A percentile compares a stretch with the other conserved stretches of the same genome.
phyloP scores from a whole-genome alignment of 2,797 vertebrate genomes.

The Chromis chromis region DNA sequence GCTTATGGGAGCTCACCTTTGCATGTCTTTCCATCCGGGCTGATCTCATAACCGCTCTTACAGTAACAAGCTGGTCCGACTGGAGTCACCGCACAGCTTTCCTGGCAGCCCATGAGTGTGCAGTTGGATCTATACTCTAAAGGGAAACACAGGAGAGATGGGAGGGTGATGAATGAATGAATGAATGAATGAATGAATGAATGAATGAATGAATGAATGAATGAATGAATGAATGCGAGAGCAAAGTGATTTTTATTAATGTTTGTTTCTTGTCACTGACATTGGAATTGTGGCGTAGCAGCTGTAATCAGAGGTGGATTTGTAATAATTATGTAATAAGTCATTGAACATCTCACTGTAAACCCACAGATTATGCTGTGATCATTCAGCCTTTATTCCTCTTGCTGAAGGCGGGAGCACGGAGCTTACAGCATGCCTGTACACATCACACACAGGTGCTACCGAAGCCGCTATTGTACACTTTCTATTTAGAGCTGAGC shows the following conservation, averaged over 20 bases:
- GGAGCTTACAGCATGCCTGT: slow-evolving; percentile 16
- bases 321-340: slow-evolving; percentile 39
- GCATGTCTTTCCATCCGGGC: slow-evolving; percentile 89
- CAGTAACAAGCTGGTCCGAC: slow-evolving; percentile 91
- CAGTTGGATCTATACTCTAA: slow-evolving; percentile 90
- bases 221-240: neutral
- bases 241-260: slow-evolving; percentile 15
- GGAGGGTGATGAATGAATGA: neutral
- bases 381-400: slow-evolving; percentile 36
- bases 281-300: neutral
- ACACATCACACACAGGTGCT: slow-evolving; percentile 41
- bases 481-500: slow-evolving; percentile 31
- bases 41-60: slow-evolving; percentile 91
- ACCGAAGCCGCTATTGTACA: slow-evolving; percentile 28
- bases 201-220: too few species aligned
- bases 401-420: slow-evolving; percentile 16
- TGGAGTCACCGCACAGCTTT: slow-evolving; percentile 90
- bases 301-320: slow-evolving; percentile 7
- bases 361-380: slow-evolving; percentile 35
- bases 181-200: too few species aligned
- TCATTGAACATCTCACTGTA: slow-evolving; percentile 11
- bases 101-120: slow-evolving; percentile 86
- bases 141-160: slow-evolving; percentile 17
- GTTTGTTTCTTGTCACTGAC: neutral
- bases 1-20: slow-evolving; percentile 86